Evolutionary conservation across 1,140 invertebrate species (phyloP), one percentile per base, ranked within the genome.

Genomic region (Hycleus phaleratus): DNA sequence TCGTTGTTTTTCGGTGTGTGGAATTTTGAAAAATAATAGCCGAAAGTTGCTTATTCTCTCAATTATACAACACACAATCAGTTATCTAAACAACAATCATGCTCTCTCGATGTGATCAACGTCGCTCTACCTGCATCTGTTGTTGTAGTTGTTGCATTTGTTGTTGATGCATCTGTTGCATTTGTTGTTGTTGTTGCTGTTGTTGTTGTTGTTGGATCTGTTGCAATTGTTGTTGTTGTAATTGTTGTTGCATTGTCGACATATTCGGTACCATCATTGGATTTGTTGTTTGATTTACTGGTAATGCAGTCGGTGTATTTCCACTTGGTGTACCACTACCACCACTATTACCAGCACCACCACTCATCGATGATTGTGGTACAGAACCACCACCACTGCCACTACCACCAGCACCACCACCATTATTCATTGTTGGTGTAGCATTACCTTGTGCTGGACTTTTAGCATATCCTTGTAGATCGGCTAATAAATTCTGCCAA

Each of bases 401-500:
- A 18, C 18, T 18, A 18, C 18, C 18, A 18, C 18, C 56, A 40
- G 68, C 61, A 51, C 62, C 67, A 54, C 60, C 24, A n/a, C 53
- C 62, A 39, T 64, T 64, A 44, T 56, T 61, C 10, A 64, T 45
- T 45, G 57, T 64, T 50, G 54, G 65, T 12, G 62, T 56, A 46
- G 54, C 63, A 51, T 71, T 75, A 71, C 73, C 75, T 74, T 79
- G 68, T 72, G 78, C 59, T 69, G 76, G 38, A 74, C 74, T 70
- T 75, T 68, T 80, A 71, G 40, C 77, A 76, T 72, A 73, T 12
- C 78, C 78, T 67, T 82, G 82, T 56, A 85, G 67, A 72, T 93
- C 90, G 0, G 86, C 85, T 8, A 97, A 75, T 26, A 95, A 75
- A 65, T 83, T 86, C 71, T 95, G 92, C 93, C 93, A 97, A 44